phyloP scores from a whole-genome alignment of 1,140 invertebrate genomes.

The Pseudomyrmex flavicornis region DNA sequence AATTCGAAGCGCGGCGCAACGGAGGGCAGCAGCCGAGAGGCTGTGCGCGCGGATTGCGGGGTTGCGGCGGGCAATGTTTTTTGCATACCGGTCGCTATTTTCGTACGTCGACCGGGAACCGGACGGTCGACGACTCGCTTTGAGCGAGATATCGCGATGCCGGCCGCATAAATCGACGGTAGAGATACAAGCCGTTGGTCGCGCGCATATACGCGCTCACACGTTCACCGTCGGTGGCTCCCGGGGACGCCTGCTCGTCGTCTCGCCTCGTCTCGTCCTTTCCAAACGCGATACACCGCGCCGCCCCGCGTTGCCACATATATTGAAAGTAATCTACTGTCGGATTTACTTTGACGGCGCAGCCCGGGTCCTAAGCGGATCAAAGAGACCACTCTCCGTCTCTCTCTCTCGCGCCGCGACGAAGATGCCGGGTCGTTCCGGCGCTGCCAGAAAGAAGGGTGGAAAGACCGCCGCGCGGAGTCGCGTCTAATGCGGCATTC shows the following conservation, averaged over 20 bases:
- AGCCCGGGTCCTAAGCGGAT: slow-evolving; percentile 72
- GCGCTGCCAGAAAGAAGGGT: neutral
- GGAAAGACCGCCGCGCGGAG: slow-evolving; percentile 49
- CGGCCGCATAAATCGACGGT: slow-evolving; percentile 70
- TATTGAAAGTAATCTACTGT: slow-evolving; percentile 75
- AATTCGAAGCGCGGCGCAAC: slow-evolving; percentile 40
- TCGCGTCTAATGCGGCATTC: slow-evolving; percentile 69
- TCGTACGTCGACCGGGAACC: slow-evolving; percentile 65
- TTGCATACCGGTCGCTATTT: slow-evolving; percentile 68
- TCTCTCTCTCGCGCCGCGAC: slow-evolving; percentile 9
- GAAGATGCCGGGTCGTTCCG: slow-evolving; percentile 26
- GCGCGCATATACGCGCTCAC: slow-evolving; percentile 40
- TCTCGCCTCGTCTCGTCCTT: neutral
- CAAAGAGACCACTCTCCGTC: slow-evolving; percentile 60
- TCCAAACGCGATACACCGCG: neutral
- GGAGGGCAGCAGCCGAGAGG: neutral
- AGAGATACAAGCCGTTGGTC: slow-evolving; percentile 64
- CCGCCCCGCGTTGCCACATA: slow-evolving; percentile 46
- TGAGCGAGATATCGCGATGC: slow-evolving; percentile 71
- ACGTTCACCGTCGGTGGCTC: slow-evolving; percentile 18
- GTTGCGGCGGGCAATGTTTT: slow-evolving; percentile 59
- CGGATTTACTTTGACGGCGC: slow-evolving; percentile 74
- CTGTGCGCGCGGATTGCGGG: neutral
- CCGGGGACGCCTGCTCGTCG: neutral
- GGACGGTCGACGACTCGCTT: slow-evolving; percentile 67